Evolutionary conservation across 2,113 vertebrate genomes (phyloP).

Genomic region (Pluvialis apricaria): DNA sequence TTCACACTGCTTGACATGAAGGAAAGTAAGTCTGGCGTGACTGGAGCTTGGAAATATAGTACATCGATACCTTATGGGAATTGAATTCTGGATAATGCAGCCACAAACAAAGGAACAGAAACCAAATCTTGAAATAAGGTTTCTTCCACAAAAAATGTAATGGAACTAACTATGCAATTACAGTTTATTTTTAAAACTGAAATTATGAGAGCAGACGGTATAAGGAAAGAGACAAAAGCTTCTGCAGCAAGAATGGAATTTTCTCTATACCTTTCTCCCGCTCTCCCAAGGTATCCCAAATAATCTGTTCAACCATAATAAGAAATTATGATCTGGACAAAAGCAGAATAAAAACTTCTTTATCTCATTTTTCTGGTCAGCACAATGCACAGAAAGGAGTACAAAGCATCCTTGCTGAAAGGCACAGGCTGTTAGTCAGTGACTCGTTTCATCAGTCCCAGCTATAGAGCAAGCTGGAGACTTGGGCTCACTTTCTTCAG

Average conservation of each 20-base stretch:
- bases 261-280: not conserved
- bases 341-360: not conserved
- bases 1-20: not conserved
- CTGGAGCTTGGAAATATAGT: not conserved
- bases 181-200: conserved; percentile 9
- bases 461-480: not conserved
- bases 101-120: not conserved
- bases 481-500: not conserved
- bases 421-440: not conserved
- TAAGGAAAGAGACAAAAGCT: not conserved
- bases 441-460: not conserved
- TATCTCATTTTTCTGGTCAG: not conserved
- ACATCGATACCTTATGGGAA: not conserved
- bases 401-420: not conserved
- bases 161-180: not conserved
- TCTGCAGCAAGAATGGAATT: not conserved
- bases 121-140: not conserved
- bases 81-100: not conserved
- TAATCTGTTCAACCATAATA: not conserved
- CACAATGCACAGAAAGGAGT: not conserved
- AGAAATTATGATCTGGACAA: not conserved
- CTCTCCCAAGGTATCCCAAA: not conserved
- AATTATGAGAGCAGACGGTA: not conserved
- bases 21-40: conserved; percentile 46
- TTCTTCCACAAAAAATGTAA: not conserved